Evolutionary conservation across 2,113 vertebrate species (phyloP), one percentile per base, ranked within the genome.

Genomic region (Barbus barbus): DNA sequence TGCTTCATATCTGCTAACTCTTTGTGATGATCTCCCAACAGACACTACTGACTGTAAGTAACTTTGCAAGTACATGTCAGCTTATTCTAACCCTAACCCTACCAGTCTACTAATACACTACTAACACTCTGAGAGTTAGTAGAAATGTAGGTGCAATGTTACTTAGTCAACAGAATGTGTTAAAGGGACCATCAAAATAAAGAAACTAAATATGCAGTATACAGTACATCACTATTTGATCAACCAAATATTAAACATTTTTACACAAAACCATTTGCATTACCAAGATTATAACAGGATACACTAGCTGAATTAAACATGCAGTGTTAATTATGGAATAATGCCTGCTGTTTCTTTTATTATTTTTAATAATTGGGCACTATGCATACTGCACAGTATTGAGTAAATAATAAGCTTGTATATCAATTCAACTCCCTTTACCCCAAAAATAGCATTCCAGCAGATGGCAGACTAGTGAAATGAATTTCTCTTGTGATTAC

Each of bases 391-490:
- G n/a, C n/a, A 56, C 7, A 22, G 22, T n/a, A n/a, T n/a, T 58
- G 20, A 3, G 8, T 58, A 26, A 61, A 14, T 61, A 61, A 2
- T 26, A 26, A 61, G 24, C 12, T 61, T 5, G 3, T 26, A 14
- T 58, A n/a, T 58, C 20, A 67, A 20, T 67, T 16, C 5, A 31
- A 31, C n/a, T 20, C 20, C 60, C 24, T 63, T 20, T 24, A 36
- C n/a, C 38, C 46, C 2, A 63, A 72, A 74, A 20, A 38, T 33
- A 20, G 9, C 16, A 38, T 63, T 87, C 92, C 90, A 93, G 88
- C 83, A 93, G 92, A 88, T 88, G 92, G 90, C 78, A 80, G 76
- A 24, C 44, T n/a, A 81, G 63, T 85, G 63, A 83, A 83, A 75
- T 60, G 1, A 36, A 81, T 33, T 36, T 46, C 14, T 31, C 6